These are phyloP conservation scores for Phytoseiulus persimilis DNA, from an alignment of 2,888 invertebrate species.

Conservation along the genomic window DNA sequence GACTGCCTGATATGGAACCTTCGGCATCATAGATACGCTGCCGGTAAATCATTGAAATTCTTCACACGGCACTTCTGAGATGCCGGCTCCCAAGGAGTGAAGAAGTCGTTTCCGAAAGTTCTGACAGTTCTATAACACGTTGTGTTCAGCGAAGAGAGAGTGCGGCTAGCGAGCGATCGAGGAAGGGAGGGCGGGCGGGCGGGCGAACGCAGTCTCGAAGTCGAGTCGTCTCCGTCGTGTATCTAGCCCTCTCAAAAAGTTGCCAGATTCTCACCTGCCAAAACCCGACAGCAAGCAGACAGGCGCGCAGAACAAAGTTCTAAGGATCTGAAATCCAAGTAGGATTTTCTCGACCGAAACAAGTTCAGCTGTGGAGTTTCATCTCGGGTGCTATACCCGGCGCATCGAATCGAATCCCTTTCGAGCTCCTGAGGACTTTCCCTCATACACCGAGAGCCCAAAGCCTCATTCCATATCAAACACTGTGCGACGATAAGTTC, in stretches of 20 bases:
- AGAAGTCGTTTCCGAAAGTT: neutral
- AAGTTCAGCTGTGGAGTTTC: neutral
- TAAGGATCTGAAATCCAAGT: neutral
- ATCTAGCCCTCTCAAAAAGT: neutral
- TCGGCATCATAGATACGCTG: neutral
- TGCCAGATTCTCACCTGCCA: constrained; percentile 5
- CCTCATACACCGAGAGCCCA: neutral
- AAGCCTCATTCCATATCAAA: neutral
- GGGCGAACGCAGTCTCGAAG: neutral
- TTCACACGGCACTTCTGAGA: neutral
- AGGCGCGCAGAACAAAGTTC: constrained; percentile 5
- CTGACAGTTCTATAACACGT: neutral
- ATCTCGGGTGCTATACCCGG: neutral
- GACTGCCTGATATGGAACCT: neutral
- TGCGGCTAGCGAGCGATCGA: neutral
- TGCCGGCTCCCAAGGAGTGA: neutral
- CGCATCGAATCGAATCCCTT: neutral
- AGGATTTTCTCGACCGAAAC: neutral
- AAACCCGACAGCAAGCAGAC: neutral
- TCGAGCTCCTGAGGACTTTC: neutral
- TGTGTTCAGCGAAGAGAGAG: neutral
- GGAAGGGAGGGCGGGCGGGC: neutral
- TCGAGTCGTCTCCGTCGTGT: neutral
- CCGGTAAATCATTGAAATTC: neutral
- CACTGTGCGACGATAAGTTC: neutral